These are phyloP conservation scores for Choristoneura fumiferana DNA, from an alignment of 1,140 invertebrate genomes.

Conservation along the genomic window DNA sequence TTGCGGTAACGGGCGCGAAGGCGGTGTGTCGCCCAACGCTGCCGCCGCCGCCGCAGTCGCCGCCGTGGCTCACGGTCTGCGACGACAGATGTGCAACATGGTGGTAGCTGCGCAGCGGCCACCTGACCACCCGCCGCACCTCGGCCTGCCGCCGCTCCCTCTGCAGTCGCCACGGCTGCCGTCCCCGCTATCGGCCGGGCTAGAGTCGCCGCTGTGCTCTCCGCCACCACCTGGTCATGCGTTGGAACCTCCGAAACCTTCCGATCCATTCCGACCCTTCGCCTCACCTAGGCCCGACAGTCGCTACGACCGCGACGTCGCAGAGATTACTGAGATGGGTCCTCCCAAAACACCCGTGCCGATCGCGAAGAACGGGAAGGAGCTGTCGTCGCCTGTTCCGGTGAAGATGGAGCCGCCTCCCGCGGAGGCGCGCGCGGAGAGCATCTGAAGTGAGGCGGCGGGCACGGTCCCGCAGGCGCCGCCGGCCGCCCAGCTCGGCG, in stretches of 20 bases:
- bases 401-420: slow-evolving; percentile 65
- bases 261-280: slow-evolving; percentile 72
- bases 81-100: slow-evolving; percentile 76
- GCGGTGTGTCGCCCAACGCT: slow-evolving; percentile 82
- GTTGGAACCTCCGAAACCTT: slow-evolving; percentile 64
- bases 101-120: slow-evolving; percentile 68
- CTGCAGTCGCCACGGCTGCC: slow-evolving; percentile 65
- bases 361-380: slow-evolving; percentile 62
- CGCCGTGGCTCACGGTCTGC: slow-evolving; percentile 83
- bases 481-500: slow-evolving; percentile 36
- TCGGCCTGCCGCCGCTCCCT: slow-evolving; percentile 57
- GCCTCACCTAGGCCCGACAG: slow-evolving; percentile 64
- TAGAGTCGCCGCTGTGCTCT: slow-evolving; percentile 69
- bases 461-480: slow-evolving; percentile 49
- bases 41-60: slow-evolving; percentile 86
- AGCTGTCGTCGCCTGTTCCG: slow-evolving; percentile 49
- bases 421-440: slow-evolving; percentile 55
- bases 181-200: slow-evolving; percentile 61
- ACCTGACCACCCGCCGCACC: slow-evolving; percentile 58
- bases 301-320: slow-evolving; percentile 61
- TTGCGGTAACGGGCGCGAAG: slow-evolving; percentile 80
- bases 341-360: slow-evolving; percentile 60
- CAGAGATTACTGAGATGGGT: slow-evolving; percentile 63
- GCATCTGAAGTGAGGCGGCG: slow-evolving; percentile 72
- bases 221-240: slow-evolving; percentile 68